phyloP scores from a whole-genome alignment of 1,140 invertebrate genomes.

The Nephila pilipes region DNA sequence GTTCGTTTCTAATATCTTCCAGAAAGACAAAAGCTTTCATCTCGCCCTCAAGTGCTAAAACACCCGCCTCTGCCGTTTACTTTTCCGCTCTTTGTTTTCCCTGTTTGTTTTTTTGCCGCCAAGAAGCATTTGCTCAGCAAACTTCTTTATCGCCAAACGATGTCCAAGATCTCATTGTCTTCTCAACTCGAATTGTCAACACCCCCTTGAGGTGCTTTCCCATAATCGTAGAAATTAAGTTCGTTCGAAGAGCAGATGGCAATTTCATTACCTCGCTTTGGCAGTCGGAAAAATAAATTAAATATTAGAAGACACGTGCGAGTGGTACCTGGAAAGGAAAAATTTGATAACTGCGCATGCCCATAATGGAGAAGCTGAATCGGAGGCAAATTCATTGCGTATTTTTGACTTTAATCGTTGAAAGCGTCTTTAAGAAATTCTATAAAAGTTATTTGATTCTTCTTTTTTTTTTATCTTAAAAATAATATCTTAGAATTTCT shows the following conservation, averaged over 20 bases:
- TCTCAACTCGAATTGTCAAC: slow-evolving; percentile 1
- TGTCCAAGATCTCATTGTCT: neutral
- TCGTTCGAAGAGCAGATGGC: neutral
- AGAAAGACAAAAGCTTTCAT: neutral
- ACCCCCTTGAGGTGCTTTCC: neutral
- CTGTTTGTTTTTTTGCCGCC: neutral
- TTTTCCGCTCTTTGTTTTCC: neutral
- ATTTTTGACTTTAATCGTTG: too few species aligned
- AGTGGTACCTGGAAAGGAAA: neutral
- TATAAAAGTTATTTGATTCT: too few species aligned
- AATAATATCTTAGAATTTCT: too few species aligned
- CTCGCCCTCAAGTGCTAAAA: neutral
- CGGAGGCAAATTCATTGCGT: too few species aligned
- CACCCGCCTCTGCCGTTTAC: neutral
- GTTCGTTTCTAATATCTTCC: neutral
- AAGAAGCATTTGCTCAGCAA: neutral
- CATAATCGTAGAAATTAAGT: slow-evolving; percentile 50
- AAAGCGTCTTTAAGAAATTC: too few species aligned
- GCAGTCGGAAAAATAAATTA: slow-evolving; percentile 24
- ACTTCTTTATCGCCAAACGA: slow-evolving; percentile 7
- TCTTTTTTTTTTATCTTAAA: too few species aligned
- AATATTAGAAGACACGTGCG: neutral
- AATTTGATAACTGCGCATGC: neutral
- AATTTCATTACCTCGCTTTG: slow-evolving; percentile 41
- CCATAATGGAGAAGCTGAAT: neutral